These are phyloP conservation scores for Acestrorhynchus altus DNA, from an alignment of 2,797 vertebrate genomes.

Conservation along the genomic window DNA sequence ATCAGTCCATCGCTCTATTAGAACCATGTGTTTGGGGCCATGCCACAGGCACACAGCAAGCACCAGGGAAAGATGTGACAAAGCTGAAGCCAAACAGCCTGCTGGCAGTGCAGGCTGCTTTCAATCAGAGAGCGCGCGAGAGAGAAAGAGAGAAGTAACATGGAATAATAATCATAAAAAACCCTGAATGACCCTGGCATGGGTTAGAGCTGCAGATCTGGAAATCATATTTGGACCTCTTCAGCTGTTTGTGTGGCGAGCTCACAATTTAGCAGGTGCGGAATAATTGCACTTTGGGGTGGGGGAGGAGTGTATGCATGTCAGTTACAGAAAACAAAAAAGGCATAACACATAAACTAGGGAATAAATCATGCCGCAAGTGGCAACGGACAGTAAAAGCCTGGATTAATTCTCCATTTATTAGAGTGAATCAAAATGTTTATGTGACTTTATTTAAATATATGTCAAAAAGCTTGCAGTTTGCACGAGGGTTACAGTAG, in stretches of 20 bases:
- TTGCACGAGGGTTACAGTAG: too few relatives aligned
- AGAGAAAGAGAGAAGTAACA: constrained; percentile 37
- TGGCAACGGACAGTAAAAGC: neutral
- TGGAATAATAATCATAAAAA: constrained; percentile 41
- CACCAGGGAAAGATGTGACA: constrained; percentile 52
- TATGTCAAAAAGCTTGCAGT: too few relatives aligned
- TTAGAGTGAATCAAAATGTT: neutral
- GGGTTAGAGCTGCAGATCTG: constrained; percentile 69
- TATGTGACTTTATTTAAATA: too few relatives aligned
- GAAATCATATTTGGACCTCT: constrained; percentile 75
- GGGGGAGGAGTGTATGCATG: neutral
- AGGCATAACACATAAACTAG: neutral
- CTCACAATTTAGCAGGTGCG: constrained; percentile 79
- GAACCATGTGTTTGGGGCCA: constrained; percentile 71
- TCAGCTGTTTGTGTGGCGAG: constrained; percentile 73
- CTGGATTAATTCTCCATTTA: neutral
- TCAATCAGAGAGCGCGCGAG: constrained; percentile 24
- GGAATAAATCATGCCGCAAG: neutral
- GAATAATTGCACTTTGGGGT: constrained; percentile 66
- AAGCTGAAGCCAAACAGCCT: constrained; percentile 24
- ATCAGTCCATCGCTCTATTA: constrained; percentile 59
- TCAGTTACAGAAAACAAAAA: neutral
- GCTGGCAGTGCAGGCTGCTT: constrained; percentile 44
- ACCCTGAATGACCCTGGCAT: constrained; percentile 60
- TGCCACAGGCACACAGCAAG: constrained; percentile 62